Percentiles rank a stretch among this genome's conserved stretches.
Evolutionary conservation across 1,140 invertebrate species (phyloP).

Genomic region (Tetramorium alpestre): DNA sequence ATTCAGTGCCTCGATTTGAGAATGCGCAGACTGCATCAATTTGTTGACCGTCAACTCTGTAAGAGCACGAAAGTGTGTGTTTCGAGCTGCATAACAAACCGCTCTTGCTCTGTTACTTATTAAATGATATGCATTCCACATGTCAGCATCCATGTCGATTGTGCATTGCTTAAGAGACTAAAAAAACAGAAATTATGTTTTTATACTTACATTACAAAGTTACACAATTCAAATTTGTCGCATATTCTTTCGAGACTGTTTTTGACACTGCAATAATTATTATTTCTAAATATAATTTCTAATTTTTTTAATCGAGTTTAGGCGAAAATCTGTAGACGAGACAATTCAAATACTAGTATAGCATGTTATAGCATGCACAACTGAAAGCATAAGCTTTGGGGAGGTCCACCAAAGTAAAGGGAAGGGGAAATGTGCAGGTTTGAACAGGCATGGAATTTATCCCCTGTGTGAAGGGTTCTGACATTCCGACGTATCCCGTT

Average conservation of each 20-base stretch:
- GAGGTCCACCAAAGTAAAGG: conserved; percentile 16
- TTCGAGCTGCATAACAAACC: conserved; percentile 89
- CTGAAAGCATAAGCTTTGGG: conserved; percentile 20
- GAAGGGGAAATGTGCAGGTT: conserved; percentile 75
- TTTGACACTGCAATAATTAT: background rate
- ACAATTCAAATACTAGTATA: background rate
- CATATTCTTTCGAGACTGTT: background rate
- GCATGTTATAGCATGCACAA: background rate
- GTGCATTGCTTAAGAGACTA: conserved; percentile 89
- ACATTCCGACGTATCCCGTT: background rate
- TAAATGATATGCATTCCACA: conserved; percentile 91
- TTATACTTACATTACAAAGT: conserved; percentile 24
- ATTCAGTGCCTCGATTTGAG: conserved; percentile 80
- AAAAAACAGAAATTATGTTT: conserved; percentile 33
- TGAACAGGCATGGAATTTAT: conserved; percentile 72
- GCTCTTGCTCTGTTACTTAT: conserved; percentile 90
- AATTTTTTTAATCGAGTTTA: background rate
- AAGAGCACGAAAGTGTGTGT: conserved; percentile 89
- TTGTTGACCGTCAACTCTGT: conserved; percentile 90
- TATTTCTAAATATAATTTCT: background rate
- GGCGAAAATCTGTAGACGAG: background rate
- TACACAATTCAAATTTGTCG: background rate
- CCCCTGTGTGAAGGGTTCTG: conserved; percentile 30
- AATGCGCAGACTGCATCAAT: conserved; percentile 86
- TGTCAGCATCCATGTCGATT: conserved; percentile 88